Evolutionary conservation across 2,888 invertebrate species (phyloP).

Genomic region (Nomada ruficornis): DNA sequence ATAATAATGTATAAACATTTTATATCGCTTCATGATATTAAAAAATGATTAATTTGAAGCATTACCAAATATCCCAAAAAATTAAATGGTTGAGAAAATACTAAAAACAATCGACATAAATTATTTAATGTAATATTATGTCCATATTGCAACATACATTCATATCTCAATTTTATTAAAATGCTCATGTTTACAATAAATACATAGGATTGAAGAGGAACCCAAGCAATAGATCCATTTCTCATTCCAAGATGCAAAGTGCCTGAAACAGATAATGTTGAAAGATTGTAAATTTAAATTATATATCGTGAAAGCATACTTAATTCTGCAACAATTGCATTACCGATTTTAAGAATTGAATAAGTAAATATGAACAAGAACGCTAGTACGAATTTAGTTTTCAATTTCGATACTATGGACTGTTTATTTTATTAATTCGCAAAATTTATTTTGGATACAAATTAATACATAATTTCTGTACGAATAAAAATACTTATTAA

Average conservation of each 20-base stretch:
- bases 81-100: not conserved
- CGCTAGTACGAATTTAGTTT: not conserved
- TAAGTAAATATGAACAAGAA: not conserved
- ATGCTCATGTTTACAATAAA: conserved; percentile 60
- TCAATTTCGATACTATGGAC: not conserved
- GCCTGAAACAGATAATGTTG: conserved; percentile 51
- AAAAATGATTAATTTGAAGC: not conserved
- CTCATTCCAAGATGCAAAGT: conserved; percentile 31
- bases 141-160: conserved; percentile 32
- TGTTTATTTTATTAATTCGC: not conserved
- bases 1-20: not conserved
- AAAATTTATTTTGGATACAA: not conserved
- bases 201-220: conserved; percentile 50
- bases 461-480: not conserved
- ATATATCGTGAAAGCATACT: not conserved
- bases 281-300: conserved; percentile 29
- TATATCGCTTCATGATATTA: not conserved
- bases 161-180: conserved; percentile 62
- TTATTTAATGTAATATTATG: conserved; percentile 21
- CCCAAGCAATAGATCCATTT: conserved; percentile 42
- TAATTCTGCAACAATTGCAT: not conserved
- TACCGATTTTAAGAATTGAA: not conserved
- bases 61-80: not conserved
- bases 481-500: not conserved
- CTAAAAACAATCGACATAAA: conserved; percentile 17